phyloP scores from a whole-genome alignment of 2,113 vertebrate species.

The Mionectes macconnelli region DNA sequence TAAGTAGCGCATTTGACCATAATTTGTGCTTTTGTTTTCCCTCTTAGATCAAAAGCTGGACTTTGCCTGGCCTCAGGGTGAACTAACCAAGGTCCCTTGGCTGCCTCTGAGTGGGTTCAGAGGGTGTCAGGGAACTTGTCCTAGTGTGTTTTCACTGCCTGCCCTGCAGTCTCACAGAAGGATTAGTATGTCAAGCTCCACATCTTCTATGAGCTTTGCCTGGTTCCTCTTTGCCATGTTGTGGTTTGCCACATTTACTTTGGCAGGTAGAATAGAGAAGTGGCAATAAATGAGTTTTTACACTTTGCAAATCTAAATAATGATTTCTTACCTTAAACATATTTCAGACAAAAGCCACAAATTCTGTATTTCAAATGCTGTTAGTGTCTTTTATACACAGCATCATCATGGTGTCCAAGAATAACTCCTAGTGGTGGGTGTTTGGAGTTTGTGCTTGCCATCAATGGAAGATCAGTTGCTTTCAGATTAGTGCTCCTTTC shows the following conservation, averaged over 20 bases:
- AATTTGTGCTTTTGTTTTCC: conserved; percentile 5
- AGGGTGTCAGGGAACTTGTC: not conserved
- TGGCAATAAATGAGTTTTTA: not conserved
- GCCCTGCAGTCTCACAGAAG: not conserved
- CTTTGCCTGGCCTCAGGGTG: not conserved
- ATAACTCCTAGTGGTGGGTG: not conserved
- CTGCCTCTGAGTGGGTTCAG: not conserved
- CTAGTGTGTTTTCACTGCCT: not conserved
- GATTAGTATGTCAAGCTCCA: not conserved
- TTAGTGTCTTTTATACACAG: not conserved
- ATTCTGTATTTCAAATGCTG: not conserved
- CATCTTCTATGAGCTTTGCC: not conserved
- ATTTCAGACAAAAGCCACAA: not conserved
- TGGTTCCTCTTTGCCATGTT: not conserved
- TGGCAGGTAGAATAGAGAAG: not conserved
- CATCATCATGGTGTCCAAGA: not conserved
- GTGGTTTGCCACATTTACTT: not conserved
- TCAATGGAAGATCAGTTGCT: not conserved
- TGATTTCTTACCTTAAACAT: not conserved
- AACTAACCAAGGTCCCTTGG: not conserved
- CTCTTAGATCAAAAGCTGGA: not conserved
- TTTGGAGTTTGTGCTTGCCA: not conserved
- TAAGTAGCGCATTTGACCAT: not conserved
- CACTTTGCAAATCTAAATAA: not conserved
- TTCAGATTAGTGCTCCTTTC: not conserved